Conservation (phyloP, 1,140 invertebrate genomes). For the Drosophila pseudoobscura region DNA sequence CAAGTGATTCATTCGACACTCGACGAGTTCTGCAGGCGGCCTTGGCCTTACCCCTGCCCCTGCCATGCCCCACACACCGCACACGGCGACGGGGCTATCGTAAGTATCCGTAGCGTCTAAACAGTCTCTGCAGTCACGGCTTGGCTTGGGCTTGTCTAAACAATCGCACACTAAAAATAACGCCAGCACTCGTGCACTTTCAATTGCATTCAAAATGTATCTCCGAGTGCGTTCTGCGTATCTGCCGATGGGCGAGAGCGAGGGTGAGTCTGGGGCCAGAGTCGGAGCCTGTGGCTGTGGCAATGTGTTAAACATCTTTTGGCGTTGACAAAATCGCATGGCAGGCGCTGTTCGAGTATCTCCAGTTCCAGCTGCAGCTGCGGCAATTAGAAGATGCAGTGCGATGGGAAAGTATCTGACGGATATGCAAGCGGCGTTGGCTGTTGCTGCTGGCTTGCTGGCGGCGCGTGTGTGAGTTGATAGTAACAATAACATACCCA, state of each 20-base stretch:
- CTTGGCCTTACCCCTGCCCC: conserved; percentile 22
- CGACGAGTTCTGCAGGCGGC: conserved; percentile 24
- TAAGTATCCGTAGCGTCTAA: conserved; percentile 33
- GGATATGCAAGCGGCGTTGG: conserved; percentile 55
- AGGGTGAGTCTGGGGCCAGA: neutral
- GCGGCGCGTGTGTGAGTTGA: conserved; percentile 50
- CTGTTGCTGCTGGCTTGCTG: too few relatives aligned
- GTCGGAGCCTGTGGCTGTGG: conserved; percentile 26
- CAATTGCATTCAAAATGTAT: conserved; percentile 24
- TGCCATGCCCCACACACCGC: neutral
- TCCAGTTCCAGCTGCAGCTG: conserved; percentile 54
- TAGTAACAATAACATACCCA: conserved; percentile 58
- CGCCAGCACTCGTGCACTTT: conserved; percentile 1
- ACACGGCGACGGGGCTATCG: too few relatives aligned
- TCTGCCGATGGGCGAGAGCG: too few relatives aligned
- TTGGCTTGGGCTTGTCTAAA: conserved; percentile 40
- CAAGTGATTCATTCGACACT: conserved; percentile 55
- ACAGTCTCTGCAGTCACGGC: conserved; percentile 32
- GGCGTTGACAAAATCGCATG: conserved; percentile 75
- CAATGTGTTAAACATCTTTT: conserved; percentile 81
- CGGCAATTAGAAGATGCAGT: conserved; percentile 68
- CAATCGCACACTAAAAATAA: conserved; percentile 50
- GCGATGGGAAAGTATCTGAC: conserved; percentile 69
- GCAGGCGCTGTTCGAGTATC: conserved; percentile 11
- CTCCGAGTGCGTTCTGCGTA: conserved; percentile 19